A percentile compares a stretch with the other conserved stretches of the same genome.
These are phyloP conservation scores for Liasis olivaceus DNA, from an alignment of 2,797 vertebrate genomes.

Conservation along the genomic window DNA sequence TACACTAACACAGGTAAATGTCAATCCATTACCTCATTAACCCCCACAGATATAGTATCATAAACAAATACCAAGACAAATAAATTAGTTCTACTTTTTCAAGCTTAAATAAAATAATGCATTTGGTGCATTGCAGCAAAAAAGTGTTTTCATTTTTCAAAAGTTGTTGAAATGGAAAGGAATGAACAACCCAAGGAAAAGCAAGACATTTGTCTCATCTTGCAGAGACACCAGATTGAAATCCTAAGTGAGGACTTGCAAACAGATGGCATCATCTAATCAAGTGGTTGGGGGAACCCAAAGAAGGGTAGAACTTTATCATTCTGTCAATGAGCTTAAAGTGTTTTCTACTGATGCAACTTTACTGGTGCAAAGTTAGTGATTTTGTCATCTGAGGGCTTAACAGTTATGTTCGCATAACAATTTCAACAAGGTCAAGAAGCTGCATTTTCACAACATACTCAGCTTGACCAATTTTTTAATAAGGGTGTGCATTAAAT, in stretches of 20 bases:
- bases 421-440: not conserved
- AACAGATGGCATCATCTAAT: not conserved
- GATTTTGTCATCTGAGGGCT: not conserved
- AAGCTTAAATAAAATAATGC: not conserved
- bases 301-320: not conserved
- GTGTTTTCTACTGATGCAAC: not conserved
- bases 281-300: not conserved
- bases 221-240: not conserved
- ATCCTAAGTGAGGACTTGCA: not conserved
- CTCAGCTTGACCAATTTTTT: not conserved
- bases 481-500: not conserved
- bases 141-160: not conserved
- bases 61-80: not conserved
- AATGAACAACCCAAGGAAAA: not conserved
- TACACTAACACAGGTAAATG: not conserved
- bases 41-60: constrained; percentile 1
- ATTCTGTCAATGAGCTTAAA: not conserved
- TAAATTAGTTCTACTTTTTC: not conserved
- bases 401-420: not conserved
- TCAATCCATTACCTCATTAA: not conserved
- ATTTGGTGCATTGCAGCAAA: constrained; percentile 2
- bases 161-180: not conserved
- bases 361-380: not conserved
- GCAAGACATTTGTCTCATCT: not conserved
- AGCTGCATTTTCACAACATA: not conserved